A percentile compares a stretch with the other conserved stretches of the same genome.
These are phyloP conservation scores for Halcyon smyrnensis DNA, from an alignment of 2,797 vertebrate genomes.

Conservation along the genomic window DNA sequence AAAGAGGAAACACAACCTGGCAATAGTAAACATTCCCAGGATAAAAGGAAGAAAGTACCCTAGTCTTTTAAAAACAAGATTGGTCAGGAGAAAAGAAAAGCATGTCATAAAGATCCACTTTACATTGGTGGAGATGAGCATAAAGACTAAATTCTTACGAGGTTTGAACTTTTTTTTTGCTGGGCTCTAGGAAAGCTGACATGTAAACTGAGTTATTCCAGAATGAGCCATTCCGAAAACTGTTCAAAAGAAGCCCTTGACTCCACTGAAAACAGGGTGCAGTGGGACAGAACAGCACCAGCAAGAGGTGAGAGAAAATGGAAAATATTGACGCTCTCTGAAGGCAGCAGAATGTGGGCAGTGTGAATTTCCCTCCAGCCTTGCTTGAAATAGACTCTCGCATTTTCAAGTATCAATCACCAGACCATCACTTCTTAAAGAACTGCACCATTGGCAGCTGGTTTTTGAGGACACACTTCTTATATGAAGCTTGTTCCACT, in stretches of 20 bases:
- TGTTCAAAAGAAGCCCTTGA: neutral
- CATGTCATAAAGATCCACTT: neutral
- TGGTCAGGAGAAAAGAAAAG: neutral
- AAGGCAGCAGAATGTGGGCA: neutral
- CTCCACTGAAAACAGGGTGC: neutral
- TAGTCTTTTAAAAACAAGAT: neutral
- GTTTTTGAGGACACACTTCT: neutral
- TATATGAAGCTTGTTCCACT: neutral
- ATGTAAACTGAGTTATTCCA: neutral
- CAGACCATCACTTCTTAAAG: neutral
- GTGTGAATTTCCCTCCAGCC: neutral
- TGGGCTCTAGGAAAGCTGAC: neutral
- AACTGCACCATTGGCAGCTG: neutral
- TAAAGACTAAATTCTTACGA: neutral
- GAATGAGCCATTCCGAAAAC: neutral
- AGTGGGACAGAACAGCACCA: neutral
- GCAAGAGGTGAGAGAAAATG: neutral
- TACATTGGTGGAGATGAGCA: neutral
- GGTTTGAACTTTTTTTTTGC: neutral
- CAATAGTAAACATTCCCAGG: neutral
- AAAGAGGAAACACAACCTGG: neutral
- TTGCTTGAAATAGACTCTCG: neutral
- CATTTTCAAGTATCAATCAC: neutral
- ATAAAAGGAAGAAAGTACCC: neutral
- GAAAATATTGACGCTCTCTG: neutral